A percentile compares a stretch with the other conserved stretches of the same genome.
These are phyloP conservation scores for Metopolophium dirhodum DNA, from an alignment of 1,140 invertebrate genomes.

Conservation along the genomic window DNA sequence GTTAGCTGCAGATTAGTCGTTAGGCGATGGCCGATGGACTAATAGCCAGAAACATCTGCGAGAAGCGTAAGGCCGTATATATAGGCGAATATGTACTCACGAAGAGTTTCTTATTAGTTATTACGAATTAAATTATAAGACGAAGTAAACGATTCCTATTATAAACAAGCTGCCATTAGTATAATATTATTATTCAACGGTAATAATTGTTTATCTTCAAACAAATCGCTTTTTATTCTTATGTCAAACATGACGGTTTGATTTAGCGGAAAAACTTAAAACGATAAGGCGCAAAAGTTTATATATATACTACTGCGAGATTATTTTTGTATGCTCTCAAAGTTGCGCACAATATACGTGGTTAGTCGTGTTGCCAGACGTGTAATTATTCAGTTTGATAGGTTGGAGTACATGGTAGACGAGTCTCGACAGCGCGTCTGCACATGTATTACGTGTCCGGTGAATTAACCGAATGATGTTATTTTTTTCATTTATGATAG, in stretches of 20 bases:
- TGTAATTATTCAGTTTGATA: constrained; percentile 7
- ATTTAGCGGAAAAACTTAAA: neutral
- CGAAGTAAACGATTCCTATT: neutral
- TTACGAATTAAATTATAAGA: neutral
- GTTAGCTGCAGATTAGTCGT: neutral
- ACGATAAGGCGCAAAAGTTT: neutral
- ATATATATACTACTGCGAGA: neutral
- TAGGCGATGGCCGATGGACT: too few relatives aligned
- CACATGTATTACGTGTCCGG: neutral
- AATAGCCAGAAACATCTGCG: too few relatives aligned
- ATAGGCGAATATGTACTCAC: neutral
- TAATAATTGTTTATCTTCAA: neutral
- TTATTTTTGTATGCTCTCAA: neutral
- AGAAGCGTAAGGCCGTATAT: neutral
- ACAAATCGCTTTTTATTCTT: neutral
- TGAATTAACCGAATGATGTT: neutral
- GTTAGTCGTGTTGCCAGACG: neutral
- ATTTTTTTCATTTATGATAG: neutral
- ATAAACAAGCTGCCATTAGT: neutral
- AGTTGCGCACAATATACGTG: neutral
- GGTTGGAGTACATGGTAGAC: neutral
- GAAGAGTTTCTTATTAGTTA: neutral
- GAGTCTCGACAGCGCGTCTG: neutral
- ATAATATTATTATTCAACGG: neutral
- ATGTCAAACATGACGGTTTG: neutral